These are phyloP conservation scores for Marmota monax DNA, from an alignment of 2,113 vertebrate species.

Conservation along the genomic window DNA sequence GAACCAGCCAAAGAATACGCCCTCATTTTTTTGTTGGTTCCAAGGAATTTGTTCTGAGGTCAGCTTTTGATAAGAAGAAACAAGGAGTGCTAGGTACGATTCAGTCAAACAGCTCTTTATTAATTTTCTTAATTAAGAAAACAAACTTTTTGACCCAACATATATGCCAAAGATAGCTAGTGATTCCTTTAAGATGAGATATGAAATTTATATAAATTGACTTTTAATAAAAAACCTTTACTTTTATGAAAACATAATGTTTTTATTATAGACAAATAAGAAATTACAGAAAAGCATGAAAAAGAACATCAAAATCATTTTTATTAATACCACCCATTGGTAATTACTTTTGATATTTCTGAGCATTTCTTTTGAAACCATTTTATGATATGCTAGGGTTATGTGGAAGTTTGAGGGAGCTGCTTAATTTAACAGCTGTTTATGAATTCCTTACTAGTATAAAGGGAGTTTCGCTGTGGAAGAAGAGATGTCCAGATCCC, in stretches of 20 bases:
- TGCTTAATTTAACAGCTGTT: neutral
- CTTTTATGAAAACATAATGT: neutral
- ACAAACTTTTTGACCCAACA: neutral
- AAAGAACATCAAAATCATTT: neutral
- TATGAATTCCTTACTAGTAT: neutral
- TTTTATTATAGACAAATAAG: neutral
- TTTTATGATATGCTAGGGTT: neutral
- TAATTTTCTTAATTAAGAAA: constrained; percentile 4
- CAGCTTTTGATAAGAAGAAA: constrained; percentile 29
- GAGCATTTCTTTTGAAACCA: neutral
- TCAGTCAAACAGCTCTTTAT: neutral
- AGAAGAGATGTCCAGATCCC: neutral
- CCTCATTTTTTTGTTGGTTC: neutral
- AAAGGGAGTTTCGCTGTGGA: neutral
- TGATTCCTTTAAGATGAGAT: neutral
- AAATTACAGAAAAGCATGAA: neutral
- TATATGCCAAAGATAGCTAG: neutral
- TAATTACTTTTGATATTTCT: neutral
- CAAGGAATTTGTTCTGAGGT: constrained; percentile 17
- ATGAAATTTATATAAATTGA: constrained; percentile 1
- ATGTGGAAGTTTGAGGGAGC: neutral
- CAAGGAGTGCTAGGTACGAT: neutral
- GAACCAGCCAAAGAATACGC: neutral
- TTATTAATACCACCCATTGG: neutral
- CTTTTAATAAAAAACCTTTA: neutral